Conservation (phyloP, 2,888 invertebrate species). For the Neoaliturus tenellus region DNA sequence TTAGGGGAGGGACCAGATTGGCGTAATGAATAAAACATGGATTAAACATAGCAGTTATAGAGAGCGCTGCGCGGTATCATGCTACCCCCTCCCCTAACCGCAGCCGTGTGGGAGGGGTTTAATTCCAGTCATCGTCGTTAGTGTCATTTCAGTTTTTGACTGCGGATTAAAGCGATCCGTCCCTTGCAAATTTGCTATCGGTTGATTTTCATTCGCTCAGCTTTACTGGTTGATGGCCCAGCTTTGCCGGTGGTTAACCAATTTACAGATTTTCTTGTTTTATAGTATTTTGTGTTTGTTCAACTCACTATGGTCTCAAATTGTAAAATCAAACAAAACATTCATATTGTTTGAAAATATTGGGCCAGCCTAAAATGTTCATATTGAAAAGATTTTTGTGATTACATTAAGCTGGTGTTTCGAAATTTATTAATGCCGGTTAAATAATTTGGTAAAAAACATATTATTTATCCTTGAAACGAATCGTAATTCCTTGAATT, state of each 20-base stretch:
- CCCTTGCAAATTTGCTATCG: conserved; percentile 39
- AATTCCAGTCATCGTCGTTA: conserved; percentile 36
- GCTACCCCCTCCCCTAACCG: background rate
- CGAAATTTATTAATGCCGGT: too few relatives aligned
- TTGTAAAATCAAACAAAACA: too few relatives aligned
- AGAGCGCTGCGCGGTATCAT: conserved; percentile 19
- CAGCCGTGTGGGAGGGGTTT: background rate
- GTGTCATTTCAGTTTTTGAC: conserved; percentile 12
- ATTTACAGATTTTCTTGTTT: background rate
- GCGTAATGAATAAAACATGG: conserved; percentile 52
- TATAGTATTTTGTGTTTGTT: background rate
- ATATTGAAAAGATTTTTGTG: too few relatives aligned
- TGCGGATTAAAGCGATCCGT: conserved; percentile 25
- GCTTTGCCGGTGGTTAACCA: conserved; percentile 34
- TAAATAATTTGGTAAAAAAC: too few relatives aligned
- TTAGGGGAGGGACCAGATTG: conserved; percentile 37
- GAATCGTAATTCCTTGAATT: too few relatives aligned
- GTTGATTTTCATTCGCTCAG: conserved; percentile 21
- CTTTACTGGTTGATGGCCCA: background rate
- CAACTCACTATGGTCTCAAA: background rate
- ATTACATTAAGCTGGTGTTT: too few relatives aligned
- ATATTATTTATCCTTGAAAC: too few relatives aligned
- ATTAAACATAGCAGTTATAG: conserved; percentile 44
- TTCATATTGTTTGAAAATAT: too few relatives aligned
- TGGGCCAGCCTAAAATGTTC: too few relatives aligned